Evolutionary conservation across 2,888 invertebrate genomes (phyloP), one percentile per base, ranked within the genome.

Genomic region (Chymomyza amoena): DNA sequence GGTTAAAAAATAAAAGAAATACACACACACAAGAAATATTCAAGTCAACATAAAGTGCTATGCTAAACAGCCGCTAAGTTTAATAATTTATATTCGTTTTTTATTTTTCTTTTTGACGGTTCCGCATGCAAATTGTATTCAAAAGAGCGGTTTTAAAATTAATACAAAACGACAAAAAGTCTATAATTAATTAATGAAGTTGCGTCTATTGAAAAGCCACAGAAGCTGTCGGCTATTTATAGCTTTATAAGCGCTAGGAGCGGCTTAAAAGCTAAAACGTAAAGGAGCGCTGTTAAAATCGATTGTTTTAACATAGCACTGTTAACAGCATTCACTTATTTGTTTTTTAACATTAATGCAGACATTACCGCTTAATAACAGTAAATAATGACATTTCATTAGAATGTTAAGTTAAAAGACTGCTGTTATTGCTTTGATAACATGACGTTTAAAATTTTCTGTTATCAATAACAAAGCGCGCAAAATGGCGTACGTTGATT

Each of bases 31-130:
- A 56, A 16, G 56, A 10, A 18, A 57, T 20, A 68, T 57, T 1
- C 32, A 32, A 77, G 74, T 57, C 68, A 69, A 73, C 67, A 75
- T 75, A 61, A 75, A 86, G 87, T 86, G 84, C 84, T 83, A 81
- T 81, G 87, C 75, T 81, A 86, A 86, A 73, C 73, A 75, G 69
- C 64, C 64, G 51, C 28, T 50, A 18, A 20, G 18, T 57, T 18
- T 18, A 57, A 25, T 57, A 25, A 25, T 54, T 16, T 54, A 54
- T 54, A 18, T 54, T 54, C 25, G n/a, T 57, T 28, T 57, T 54
- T 16, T 18, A 52, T 57, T 28, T 57, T 54, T 16, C 10, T 52
- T 52, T 16, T 54, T 16, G 2, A 15, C 16, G 54, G 18, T 54
- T 54, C 54, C 39, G 39, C 56, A 36, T 56, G 25, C 36, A n/a